Conservation (phyloP, 92 coral and sea anemone species). For the Pocillopora meandrina region DNA sequence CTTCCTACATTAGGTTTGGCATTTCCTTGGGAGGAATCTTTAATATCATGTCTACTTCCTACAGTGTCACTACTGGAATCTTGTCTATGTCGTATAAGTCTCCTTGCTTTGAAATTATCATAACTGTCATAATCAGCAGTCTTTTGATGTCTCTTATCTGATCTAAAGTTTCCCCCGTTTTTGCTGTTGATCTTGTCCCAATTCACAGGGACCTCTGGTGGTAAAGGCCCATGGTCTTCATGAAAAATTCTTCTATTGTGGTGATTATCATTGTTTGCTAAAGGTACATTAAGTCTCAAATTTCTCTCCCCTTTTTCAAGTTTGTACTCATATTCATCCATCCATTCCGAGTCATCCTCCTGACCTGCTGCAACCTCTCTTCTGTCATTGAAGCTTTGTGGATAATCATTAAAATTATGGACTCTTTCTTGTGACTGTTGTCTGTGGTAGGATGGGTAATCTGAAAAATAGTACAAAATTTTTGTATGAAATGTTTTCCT, state of each 20-base stretch:
- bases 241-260: background rate
- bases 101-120: constrained; percentile 19
- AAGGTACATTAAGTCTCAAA: constrained; percentile 39
- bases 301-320: constrained; percentile 63
- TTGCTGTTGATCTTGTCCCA: constrained; percentile 59
- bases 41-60: background rate
- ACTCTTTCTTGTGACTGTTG: background rate
- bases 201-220: constrained; percentile 34
- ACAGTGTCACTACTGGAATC: background rate
- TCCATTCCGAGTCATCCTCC: constrained; percentile 24
- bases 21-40: background rate
- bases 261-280: constrained; percentile 40
- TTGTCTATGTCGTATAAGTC: constrained; percentile 32
- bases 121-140: constrained; percentile 19
- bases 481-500: background rate
- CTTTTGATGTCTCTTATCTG: constrained; percentile 22
- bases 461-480: background rate
- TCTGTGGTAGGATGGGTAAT: constrained; percentile 13
- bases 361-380: constrained; percentile 12
- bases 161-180: constrained; percentile 21
- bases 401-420: background rate
- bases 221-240: background rate
- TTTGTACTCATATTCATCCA: constrained; percentile 43
- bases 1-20: background rate
- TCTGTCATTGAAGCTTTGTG: constrained; percentile 1